phyloP scores from a whole-genome alignment of 2,888 invertebrate genomes.

The Dione juno region DNA sequence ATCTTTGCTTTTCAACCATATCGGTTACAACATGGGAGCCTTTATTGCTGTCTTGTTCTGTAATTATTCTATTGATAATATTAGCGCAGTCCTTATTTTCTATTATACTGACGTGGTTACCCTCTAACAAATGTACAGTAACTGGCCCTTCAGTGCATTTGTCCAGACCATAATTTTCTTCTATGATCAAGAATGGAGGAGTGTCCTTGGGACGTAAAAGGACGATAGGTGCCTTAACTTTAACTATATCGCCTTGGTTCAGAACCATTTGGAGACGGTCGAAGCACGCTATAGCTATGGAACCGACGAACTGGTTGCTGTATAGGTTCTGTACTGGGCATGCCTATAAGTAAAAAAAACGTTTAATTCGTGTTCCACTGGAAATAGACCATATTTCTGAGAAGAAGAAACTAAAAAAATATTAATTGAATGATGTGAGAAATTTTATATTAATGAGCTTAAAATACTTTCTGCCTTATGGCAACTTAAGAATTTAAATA shows the following conservation, averaged over 20 bases:
- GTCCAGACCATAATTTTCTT: constrained; percentile 88
- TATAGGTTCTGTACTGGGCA: constrained; percentile 70
- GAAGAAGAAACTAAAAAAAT: too few species aligned
- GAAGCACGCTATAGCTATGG: constrained; percentile 62
- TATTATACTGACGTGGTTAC: constrained; percentile 38
- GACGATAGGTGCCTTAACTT: constrained; percentile 83
- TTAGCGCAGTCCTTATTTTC: constrained; percentile 40
- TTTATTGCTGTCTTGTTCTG: constrained; percentile 59
- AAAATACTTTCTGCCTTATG: too few species aligned
- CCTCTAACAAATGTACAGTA: constrained; percentile 31
- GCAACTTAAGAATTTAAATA: too few species aligned
- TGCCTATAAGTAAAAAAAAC: not conserved
- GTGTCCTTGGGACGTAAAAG: constrained; percentile 86
- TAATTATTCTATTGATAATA: constrained; percentile 48
- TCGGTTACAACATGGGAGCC: constrained; percentile 56
- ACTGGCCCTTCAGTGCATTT: not conserved
- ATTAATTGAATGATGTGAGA: too few species aligned
- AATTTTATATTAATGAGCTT: too few species aligned
- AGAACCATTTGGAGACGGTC: constrained; percentile 82
- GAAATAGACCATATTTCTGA: too few species aligned
- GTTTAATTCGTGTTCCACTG: not conserved
- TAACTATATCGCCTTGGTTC: constrained; percentile 70
- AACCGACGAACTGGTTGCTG: constrained; percentile 60
- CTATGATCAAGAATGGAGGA: constrained; percentile 76
- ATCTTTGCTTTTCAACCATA: constrained; percentile 68